Base-by-base conservation (phyloP, 2,113 vertebrate genomes). In the Typhlomys cinereus region DNA sequence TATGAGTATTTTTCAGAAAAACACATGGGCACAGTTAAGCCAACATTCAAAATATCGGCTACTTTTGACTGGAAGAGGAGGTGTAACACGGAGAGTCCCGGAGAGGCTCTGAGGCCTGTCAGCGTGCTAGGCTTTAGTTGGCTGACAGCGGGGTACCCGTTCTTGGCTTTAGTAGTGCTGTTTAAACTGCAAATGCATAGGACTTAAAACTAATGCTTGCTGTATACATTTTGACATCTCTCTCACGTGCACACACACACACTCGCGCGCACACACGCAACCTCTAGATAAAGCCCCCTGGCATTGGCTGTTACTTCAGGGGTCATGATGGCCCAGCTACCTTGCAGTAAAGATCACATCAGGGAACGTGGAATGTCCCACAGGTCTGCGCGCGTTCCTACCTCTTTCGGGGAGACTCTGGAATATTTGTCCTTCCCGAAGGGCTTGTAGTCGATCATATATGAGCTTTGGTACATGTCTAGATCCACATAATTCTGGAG, bases 391-490 rank as follows among this genome's bases (percentile, higher is more conserved):
- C 4, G 34, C 29, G 12, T 14, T 36, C 90, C 61, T 91, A 97
- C 96, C 95, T 95, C 95, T 59, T 89, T 23, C 0, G 86, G 48
- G 0, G 91, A 81, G 74, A 86, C 34, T 0, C 0, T 64, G 48
- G 54, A 67, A 0, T 94, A 84, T 17, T 59, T 71, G 23, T 80
- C 15, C 20, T 97, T 83, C 2, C 73, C 0, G 0, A 46, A 92
- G 80, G 93, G 96, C 66, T 10, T 12, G 29, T 89, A 98, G 44
- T 97, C 95, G 1, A 83, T 81, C 86, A 41, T 93, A 52, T 98
- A 97, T 0, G 29, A 78, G 73, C 93, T 97, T 76, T 62, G 86
- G 78, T 98, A 98, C 54, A 50, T 95, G 46, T 92, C 96, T 17
- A 41, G 83, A 0, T 96, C 85, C 11, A 96, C 75, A 0, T 85